A percentile compares a stretch with the other conserved stretches of the same genome.
Conservation (phyloP, 2,797 vertebrate genomes). For the Petrocephalus sullivani region DNA sequence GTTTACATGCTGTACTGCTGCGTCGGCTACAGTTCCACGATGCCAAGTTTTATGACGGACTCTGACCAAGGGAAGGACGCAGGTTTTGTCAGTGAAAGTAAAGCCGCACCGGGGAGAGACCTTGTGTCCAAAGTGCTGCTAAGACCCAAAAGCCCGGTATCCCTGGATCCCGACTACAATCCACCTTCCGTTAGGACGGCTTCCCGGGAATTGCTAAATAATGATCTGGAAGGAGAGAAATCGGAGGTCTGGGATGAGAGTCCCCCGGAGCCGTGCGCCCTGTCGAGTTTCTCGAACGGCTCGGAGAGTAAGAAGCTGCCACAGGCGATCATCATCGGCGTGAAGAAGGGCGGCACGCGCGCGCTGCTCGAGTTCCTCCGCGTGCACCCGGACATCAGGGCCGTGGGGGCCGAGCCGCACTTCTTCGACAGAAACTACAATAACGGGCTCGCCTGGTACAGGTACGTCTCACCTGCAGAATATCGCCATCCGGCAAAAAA, state of each 20-base stretch:
- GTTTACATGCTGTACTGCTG: slow-evolving; percentile 88
- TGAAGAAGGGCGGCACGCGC: slow-evolving; percentile 92
- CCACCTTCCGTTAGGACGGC: slow-evolving; percentile 44
- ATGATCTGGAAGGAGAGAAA: slow-evolving; percentile 59
- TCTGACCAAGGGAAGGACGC: slow-evolving; percentile 34
- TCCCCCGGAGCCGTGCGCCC: slow-evolving; percentile 53
- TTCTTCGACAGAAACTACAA: slow-evolving; percentile 94
- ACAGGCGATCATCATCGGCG: slow-evolving; percentile 84
- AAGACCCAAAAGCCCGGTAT: slow-evolving; percentile 27
- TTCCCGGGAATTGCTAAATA: slow-evolving; percentile 64
- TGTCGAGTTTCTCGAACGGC: slow-evolving; percentile 70
- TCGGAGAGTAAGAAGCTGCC: slow-evolving; percentile 78
- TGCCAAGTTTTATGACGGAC: slow-evolving; percentile 60
- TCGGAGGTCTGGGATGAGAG: slow-evolving; percentile 61
- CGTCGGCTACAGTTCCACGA: slow-evolving; percentile 73
- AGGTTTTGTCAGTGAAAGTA: slow-evolving; percentile 44
- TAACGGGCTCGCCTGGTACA: slow-evolving; percentile 85
- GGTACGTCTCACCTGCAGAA: slow-evolving; percentile 50
- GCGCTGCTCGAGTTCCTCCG: slow-evolving; percentile 92
- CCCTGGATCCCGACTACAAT: slow-evolving; percentile 39
- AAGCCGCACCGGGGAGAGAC: slow-evolving; percentile 1
- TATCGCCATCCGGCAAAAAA: not conserved
- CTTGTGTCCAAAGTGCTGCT: slow-evolving; percentile 17
- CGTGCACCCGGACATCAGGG: slow-evolving; percentile 84
- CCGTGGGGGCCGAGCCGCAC: slow-evolving; percentile 89